Base-by-base conservation (phyloP, 2,113 vertebrate species). In the Thamnaconus septentrionalis region DNA sequence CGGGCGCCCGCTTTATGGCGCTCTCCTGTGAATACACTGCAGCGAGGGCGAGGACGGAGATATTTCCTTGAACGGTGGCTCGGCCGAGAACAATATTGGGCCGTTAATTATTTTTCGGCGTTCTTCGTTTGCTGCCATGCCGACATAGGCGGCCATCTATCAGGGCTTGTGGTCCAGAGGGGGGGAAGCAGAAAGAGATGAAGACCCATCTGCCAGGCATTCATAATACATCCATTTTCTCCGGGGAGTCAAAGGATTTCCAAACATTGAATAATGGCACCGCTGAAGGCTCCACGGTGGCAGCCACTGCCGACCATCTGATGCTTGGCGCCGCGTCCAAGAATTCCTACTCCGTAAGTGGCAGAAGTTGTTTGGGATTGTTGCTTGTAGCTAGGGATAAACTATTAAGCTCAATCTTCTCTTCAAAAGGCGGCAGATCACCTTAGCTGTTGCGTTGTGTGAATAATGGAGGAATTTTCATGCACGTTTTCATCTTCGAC, bases 261-360 rank as follows among this genome's bases (percentile, higher is more conserved):
- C 78, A 79, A 82, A 82, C 73, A 71, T 6, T 82, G 75, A 80
- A 59, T 60, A 71, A 82, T 83, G 54, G 51, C 73, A 69, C 71
- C 59, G 66, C 61, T 73, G 69, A 79, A 61, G 65, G 56, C 60
- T 66, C 71, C 43, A 11, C 11, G 64, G 71, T 67, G 73, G 64
- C 75, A 82, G 51, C 50, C 48, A 71, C 69, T 77, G 67, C 5
- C 77, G 76, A 82, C 84, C 84, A 89, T 87, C 82, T 85, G 81
- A 88, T 71, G 69, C 71, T 55, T 61, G 46, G 11, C 76, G 66
- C 65, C 52, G 60, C 47, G 48, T 77, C 85, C 79, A 83, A 78
- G 80, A 83, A 69, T 41, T 63, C 56, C 5, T 50, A 44, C 46
- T 64, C 45, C 53, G 74, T 53, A 70, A 73, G 82, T 65, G 64